Evolutionary conservation across 2,797 vertebrate species (phyloP).

Genomic region (Naso thynnoides): DNA sequence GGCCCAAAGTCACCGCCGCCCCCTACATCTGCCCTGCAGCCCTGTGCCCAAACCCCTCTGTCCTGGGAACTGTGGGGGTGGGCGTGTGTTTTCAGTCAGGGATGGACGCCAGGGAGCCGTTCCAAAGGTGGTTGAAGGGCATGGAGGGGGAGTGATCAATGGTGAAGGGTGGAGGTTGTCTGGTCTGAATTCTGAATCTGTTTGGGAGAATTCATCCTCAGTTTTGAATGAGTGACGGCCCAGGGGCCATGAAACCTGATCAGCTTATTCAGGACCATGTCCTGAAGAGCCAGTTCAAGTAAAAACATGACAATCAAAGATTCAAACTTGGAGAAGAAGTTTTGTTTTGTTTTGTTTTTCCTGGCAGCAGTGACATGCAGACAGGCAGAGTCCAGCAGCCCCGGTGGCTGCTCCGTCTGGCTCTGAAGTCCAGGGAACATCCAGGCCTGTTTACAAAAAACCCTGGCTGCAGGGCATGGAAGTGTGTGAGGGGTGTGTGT

Average conservation of each 20-base stretch:
- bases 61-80: conserved; percentile 48
- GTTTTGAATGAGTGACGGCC: conserved; percentile 24
- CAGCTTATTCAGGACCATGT: conserved; percentile 32
- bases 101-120: conserved; percentile 41
- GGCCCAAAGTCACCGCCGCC: conserved; percentile 68
- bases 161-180: conserved; percentile 7
- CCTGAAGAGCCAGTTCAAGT: conserved; percentile 25
- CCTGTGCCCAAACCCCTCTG: conserved; percentile 13
- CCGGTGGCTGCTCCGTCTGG: conserved; percentile 37
- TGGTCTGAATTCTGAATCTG: not conserved
- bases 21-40: conserved; percentile 61
- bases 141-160: conserved; percentile 17
- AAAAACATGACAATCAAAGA: conserved; percentile 48
- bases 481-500: conserved; percentile 32
- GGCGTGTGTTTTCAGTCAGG: conserved; percentile 14
- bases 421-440: conserved; percentile 35
- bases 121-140: conserved; percentile 64
- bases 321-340: not conserved
- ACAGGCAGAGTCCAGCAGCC: conserved; percentile 39
- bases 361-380: conserved; percentile 45
- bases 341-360: not conserved
- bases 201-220: not conserved
- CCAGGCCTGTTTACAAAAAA: conserved; percentile 47
- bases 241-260: conserved; percentile 26
- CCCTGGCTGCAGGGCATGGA: conserved; percentile 38